Percentiles rank a stretch among this genome's conserved stretches.
Conservation (phyloP, 2,888 invertebrate species). For the Coleophora deauratella region DNA sequence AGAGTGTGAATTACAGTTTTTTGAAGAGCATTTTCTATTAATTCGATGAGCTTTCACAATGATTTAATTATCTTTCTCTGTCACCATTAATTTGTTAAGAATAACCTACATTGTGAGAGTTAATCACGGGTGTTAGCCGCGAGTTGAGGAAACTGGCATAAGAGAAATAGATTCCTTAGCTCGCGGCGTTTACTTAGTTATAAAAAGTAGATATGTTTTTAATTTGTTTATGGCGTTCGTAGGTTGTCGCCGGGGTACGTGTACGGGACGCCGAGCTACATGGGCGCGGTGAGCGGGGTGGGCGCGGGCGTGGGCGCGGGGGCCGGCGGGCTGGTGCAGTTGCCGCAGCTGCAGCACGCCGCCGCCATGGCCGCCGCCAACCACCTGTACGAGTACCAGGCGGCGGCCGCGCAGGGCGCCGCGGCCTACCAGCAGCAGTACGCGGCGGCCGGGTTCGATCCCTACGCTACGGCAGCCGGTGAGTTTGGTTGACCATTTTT, state of each 20-base stretch:
- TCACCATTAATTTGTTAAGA: too few species aligned
- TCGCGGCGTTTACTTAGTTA: constrained; percentile 17
- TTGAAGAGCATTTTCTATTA: constrained; percentile 36
- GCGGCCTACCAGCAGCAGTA: constrained; percentile 83
- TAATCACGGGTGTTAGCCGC: constrained; percentile 29
- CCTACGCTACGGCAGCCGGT: constrained; percentile 83
- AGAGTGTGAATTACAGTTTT: constrained; percentile 51
- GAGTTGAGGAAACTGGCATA: constrained; percentile 17
- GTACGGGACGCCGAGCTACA: constrained; percentile 83
- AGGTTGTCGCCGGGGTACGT: constrained; percentile 79
- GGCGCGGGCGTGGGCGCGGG: constrained; percentile 68
- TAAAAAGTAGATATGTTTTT: background rate
- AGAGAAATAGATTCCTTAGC: constrained; percentile 7
- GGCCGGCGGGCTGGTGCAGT: constrained; percentile 80
- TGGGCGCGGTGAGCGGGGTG: constrained; percentile 80
- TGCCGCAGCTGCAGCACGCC: constrained; percentile 81
- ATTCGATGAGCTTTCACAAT: constrained; percentile 36
- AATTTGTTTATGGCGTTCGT: constrained; percentile 18
- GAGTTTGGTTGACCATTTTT: constrained; percentile 24
- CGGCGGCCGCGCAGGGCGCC: constrained; percentile 80
- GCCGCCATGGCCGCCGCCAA: constrained; percentile 87
- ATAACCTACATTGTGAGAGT: constrained; percentile 24
- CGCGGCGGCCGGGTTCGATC: constrained; percentile 83
- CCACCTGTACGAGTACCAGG: constrained; percentile 88
- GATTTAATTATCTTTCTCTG: background rate